Evolutionary conservation across 2,797 vertebrate species (phyloP).

Genomic region (Oryzias dopingdopingensis): DNA sequence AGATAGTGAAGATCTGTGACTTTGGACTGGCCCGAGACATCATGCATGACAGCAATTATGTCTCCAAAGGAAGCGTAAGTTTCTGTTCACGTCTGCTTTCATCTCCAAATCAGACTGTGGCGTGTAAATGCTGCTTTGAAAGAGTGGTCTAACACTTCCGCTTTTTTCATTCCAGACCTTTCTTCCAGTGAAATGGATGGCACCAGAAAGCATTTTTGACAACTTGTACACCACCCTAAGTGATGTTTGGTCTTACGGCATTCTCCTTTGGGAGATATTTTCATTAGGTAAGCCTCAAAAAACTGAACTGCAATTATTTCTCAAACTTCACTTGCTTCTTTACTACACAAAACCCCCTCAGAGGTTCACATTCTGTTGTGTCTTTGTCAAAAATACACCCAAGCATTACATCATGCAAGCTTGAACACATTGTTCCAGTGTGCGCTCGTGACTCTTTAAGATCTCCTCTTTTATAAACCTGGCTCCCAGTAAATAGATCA

Average conservation of each 20-base stretch:
- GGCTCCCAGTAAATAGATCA: too few species aligned
- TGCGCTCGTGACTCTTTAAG: too few species aligned
- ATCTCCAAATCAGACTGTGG: neutral
- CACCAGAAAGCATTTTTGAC: slow-evolving; percentile 98
- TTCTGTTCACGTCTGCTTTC: neutral
- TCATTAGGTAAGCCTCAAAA: slow-evolving; percentile 86
- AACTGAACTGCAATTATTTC: too few species aligned
- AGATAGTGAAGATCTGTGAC: slow-evolving; percentile 99
- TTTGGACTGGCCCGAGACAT: slow-evolving; percentile 97
- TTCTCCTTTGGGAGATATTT: slow-evolving; percentile 99
- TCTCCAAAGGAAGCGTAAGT: slow-evolving; percentile 98
- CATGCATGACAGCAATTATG: slow-evolving; percentile 99
- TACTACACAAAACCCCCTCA: neutral
- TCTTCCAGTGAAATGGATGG: slow-evolving; percentile 99
- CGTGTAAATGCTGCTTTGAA: neutral
- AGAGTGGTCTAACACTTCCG: slow-evolving; percentile 1
- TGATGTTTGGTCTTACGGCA: slow-evolving; percentile 98
- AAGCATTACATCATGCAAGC: too few species aligned
- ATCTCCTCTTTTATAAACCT: too few species aligned
- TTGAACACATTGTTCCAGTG: too few species aligned
- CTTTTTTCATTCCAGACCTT: slow-evolving; percentile 83
- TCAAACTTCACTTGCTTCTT: neutral
- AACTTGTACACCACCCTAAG: slow-evolving; percentile 96
- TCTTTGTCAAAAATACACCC: too few species aligned
- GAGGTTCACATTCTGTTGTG: too few species aligned